Conservation (phyloP, 2,797 vertebrate species). For the Siniperca undulata region DNA sequence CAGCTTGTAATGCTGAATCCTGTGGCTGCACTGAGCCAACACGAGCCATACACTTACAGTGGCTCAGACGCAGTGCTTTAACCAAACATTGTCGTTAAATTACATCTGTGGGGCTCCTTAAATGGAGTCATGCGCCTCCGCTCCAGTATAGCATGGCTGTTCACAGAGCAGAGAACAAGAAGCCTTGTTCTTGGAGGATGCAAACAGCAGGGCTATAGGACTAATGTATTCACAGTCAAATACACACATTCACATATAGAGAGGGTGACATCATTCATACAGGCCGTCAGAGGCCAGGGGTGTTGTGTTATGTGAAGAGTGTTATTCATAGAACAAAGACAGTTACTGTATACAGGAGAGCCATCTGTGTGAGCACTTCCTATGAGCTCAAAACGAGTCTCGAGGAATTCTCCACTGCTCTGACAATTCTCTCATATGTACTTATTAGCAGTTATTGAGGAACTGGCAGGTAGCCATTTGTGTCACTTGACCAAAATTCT, state of each 20-base stretch:
- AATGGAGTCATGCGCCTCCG: constrained; percentile 52
- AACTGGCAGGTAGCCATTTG: constrained; percentile 64
- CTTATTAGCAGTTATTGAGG: constrained; percentile 62
- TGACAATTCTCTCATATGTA: constrained; percentile 53
- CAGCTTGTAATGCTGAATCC: constrained; percentile 37
- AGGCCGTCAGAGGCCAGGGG: constrained; percentile 42
- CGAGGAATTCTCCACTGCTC: constrained; percentile 57
- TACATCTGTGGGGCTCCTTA: constrained; percentile 52
- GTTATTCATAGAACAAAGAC: constrained; percentile 57
- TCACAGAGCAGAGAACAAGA: constrained; percentile 60
- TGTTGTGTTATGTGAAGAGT: constrained; percentile 53
- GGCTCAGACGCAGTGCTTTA: constrained; percentile 32
- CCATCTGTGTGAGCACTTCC: constrained; percentile 63
- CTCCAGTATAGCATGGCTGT: constrained; percentile 40
- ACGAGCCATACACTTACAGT: constrained; percentile 19
- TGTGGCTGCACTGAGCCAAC: constrained; percentile 37
- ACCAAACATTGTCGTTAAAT: constrained; percentile 51
- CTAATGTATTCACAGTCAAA: constrained; percentile 57
- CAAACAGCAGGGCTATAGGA: constrained; percentile 51
- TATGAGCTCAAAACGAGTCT: constrained; percentile 47
- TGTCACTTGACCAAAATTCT: constrained; percentile 49
- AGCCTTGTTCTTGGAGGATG: constrained; percentile 58
- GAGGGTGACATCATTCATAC: constrained; percentile 67
- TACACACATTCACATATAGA: constrained; percentile 38
- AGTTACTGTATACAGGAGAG: constrained; percentile 49